Base-by-base conservation (phyloP, 2,797 vertebrate genomes). In the Momotus momota region DNA sequence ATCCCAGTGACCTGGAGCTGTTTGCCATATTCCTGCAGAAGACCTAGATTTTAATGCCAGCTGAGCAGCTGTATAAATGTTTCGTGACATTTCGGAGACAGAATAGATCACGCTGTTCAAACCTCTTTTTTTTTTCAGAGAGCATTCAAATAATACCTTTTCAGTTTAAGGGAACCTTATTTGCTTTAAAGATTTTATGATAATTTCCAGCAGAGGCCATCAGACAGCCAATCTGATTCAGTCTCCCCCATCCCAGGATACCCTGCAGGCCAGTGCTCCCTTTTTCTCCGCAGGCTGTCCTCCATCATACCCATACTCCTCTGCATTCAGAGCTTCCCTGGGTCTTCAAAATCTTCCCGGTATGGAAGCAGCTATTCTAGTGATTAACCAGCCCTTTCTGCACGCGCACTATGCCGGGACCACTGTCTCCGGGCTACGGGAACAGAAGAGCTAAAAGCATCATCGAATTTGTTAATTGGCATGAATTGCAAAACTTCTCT, bases 181-280 rank as follows among this genome's bases (percentile, higher is more conserved):
- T 95, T 95, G 93, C 93, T 96, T 96, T 97, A 92, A 96, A 97
- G 94, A 95, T 92, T 96, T 95, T 92, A 49, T 94, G 81, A 88
- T 94, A 67, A 82, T 97, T 96, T 93, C 82, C 80, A 95, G 33
- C 51, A 6, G 93, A 94, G 93, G 94, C 88, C 83, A 87, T 92
- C 93, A 95, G 93, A 70, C 73, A 86, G 86, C 33, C 66, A 78
- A 84, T 48, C 94, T 92, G 83, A 84, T 94, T 88, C 82, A 35
- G 90, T 29, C 89, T 71, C 89, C 78, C 84, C 94, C 85, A 67
- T 72, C 90, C 92, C 90, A 80, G 77, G 81, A 52, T 88, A 82
- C 73, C 90, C 96, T 86, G 79, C 93, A 52, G 85, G 51, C 81
- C 88, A 71, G 43, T 0, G 0, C 58, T 94, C 54, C 77, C 91